Evolutionary conservation across 2,888 invertebrate species (phyloP).

Genomic region (Beris chalybata): DNA sequence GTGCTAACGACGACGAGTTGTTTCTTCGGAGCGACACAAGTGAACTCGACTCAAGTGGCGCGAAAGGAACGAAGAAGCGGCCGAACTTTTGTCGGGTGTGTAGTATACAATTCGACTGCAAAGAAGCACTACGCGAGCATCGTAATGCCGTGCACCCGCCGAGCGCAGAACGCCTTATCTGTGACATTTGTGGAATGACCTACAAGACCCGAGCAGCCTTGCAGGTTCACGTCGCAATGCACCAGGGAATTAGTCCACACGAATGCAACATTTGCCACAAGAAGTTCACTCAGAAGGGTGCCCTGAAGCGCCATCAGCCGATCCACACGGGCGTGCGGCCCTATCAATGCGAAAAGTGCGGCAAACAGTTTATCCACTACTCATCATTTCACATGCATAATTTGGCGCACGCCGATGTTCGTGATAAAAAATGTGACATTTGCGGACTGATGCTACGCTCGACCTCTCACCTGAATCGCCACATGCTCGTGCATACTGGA

Average conservation of each 20-base stretch:
- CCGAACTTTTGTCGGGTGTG: constrained; percentile 34
- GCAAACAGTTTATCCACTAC: constrained; percentile 56
- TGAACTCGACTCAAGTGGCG: no score
- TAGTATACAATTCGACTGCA: constrained; percentile 30
- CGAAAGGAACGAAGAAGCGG: neutral
- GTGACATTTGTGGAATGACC: constrained; percentile 59
- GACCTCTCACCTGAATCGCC: constrained; percentile 57
- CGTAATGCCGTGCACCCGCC: constrained; percentile 6
- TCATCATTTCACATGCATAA: constrained; percentile 56
- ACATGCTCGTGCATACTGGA: constrained; percentile 57
- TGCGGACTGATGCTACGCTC: constrained; percentile 57
- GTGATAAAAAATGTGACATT: constrained; percentile 46
- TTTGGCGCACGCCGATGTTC: constrained; percentile 50
- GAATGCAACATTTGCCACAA: constrained; percentile 59
- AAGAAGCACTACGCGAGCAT: constrained; percentile 32
- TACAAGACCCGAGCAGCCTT: constrained; percentile 59
- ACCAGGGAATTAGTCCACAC: constrained; percentile 58
- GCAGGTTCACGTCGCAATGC: constrained; percentile 59
- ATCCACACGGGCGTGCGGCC: constrained; percentile 60
- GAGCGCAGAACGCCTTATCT: constrained; percentile 38
- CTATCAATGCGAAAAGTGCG: constrained; percentile 56
- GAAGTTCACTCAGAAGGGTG: constrained; percentile 61
- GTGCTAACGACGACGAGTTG: constrained; percentile 7
- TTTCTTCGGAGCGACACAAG: no score
- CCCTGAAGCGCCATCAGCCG: constrained; percentile 58